Base-by-base conservation (phyloP, 2,113 vertebrate species). In the cattle (Bos taurus) region DNA sequence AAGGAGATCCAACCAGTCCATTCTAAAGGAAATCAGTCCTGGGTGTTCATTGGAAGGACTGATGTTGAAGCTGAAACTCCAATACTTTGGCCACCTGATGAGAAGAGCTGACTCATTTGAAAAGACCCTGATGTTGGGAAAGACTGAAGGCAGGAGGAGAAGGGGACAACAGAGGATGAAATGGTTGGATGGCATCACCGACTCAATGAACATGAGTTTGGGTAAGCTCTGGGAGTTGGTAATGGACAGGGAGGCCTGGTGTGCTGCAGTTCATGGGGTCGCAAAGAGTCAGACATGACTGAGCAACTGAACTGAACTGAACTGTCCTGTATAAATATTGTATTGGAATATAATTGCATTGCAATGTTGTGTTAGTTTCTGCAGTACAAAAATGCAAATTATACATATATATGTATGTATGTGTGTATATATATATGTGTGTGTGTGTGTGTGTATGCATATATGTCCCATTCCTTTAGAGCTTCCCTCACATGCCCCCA, bases 381-480 rank as follows among this genome's bases (percentile, higher is more conserved):
- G n/a, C 64, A 19, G 64, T 71, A 71, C 8, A 71, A 21, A 36
- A 36, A 36, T 71, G 64, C n/a, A 71, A 71, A 36, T 71, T 71
- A 71, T 10, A 67, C 17, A 67, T 11, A 36, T 19, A 67, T n/a
- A 67, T 8, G 0, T n/a, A 2, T 64, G 4, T n/a, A 2, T 64
- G 4, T n/a, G 15, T n/a, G 1, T 62, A 14, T n/a, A 2, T n/a
- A n/a, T 33, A 33, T 33, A 2, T 60, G 14, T 30, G 1, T 36
- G 36, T 36, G 36, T 62, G 14, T 64, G 7, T 33, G 17, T 64
- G 7, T n/a, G 9, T 19, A n/a, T 19, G 19, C 17, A 67, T 67
- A 36, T 71, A 36, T 21, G 10, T 11, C 64, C 64, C n/a, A 21
- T 36, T 71, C 17, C 9, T 71, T 36, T 36, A 71, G n/a, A 21